Conservation (phyloP, 2,113 vertebrate genomes). For the Apteryx owenii region DNA sequence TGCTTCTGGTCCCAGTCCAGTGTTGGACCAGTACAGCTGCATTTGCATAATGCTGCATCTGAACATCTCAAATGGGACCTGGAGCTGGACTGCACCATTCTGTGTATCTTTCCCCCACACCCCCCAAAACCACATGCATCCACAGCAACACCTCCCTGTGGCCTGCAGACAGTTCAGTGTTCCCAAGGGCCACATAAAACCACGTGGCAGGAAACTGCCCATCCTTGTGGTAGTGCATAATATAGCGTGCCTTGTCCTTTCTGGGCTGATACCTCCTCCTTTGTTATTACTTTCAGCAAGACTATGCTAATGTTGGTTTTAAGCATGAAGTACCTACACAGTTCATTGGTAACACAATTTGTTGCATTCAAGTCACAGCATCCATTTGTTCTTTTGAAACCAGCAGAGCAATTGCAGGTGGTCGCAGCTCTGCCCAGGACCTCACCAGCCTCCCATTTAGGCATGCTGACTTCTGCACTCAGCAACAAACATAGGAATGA, state of each 20-base stretch:
- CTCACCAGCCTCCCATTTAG: background rate
- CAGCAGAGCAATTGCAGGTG: background rate
- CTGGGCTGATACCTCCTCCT: background rate
- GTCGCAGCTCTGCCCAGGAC: background rate
- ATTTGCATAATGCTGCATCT: background rate
- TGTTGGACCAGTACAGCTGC: background rate
- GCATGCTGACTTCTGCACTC: background rate
- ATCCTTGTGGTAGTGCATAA: background rate
- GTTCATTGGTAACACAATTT: background rate
- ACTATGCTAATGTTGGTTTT: conserved; percentile 10
- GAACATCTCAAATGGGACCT: background rate
- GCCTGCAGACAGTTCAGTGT: background rate
- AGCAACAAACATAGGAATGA: background rate
- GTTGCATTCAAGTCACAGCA: background rate
- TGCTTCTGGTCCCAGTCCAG: background rate
- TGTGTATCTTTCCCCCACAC: background rate
- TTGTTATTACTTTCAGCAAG: background rate
- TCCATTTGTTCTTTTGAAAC: background rate
- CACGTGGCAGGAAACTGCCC: background rate
- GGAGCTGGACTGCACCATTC: background rate
- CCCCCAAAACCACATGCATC: background rate
- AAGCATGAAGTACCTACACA: background rate
- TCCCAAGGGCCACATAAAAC: background rate
- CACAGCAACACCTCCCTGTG: background rate
- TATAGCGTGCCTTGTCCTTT: background rate